These are phyloP conservation scores for Trachelus stipa DNA, from an alignment of 2,888 invertebrate genomes.

Conservation along the genomic window DNA sequence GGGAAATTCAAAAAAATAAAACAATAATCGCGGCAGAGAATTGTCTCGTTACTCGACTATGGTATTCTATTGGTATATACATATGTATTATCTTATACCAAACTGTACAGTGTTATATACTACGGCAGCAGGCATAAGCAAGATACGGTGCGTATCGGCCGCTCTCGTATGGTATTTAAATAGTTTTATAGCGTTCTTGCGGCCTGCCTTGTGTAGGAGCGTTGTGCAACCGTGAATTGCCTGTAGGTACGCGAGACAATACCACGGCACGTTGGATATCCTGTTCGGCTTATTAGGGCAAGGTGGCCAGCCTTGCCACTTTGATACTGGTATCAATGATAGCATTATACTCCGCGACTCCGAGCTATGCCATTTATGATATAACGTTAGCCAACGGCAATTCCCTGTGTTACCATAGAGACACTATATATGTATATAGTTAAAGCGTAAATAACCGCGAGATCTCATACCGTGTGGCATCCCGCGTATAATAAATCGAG, in stretches of 20 bases:
- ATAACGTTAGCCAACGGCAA: neutral
- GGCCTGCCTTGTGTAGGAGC: constrained; percentile 27
- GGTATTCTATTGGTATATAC: too few species aligned
- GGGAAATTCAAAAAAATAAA: too few species aligned
- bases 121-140: neutral
- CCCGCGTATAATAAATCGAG: too few species aligned
- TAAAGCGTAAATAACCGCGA: too few species aligned
- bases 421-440: too few species aligned
- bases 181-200: constrained; percentile 38
- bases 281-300: constrained; percentile 63
- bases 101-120: neutral
- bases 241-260: constrained; percentile 37
- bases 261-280: constrained; percentile 46
- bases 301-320: constrained; percentile 58
- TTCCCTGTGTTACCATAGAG: too few species aligned
- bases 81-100: neutral
- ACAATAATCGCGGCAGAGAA: too few species aligned
- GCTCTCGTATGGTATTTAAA: constrained; percentile 39
- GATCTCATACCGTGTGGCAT: too few species aligned
- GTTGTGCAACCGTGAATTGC: constrained; percentile 46
- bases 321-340: constrained; percentile 52
- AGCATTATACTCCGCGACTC: constrained; percentile 29
- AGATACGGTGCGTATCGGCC: constrained; percentile 13
- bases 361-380: constrained; percentile 12
- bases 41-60: too few species aligned